These are phyloP conservation scores for Tenodera sinensis DNA, from an alignment of 2,888 invertebrate species.

Conservation along the genomic window DNA sequence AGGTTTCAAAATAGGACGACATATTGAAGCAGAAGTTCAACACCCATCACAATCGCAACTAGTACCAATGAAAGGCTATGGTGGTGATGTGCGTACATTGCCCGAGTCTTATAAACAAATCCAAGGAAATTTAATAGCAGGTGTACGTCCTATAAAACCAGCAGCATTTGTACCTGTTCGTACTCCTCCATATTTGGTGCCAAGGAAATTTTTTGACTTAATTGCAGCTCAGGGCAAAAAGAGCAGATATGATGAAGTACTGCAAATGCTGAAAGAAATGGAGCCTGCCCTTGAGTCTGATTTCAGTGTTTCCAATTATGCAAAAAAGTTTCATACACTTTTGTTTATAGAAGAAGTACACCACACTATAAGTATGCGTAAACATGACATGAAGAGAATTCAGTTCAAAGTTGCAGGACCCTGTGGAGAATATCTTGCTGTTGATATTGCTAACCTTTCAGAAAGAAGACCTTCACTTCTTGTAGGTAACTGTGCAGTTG, in stretches of 20 bases:
- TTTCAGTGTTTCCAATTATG: constrained; percentile 59
- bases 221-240: constrained; percentile 42
- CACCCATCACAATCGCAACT: constrained; percentile 29
- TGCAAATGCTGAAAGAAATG: constrained; percentile 45
- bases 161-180: constrained; percentile 60
- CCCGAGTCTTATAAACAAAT: neutral
- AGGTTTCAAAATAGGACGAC: constrained; percentile 58
- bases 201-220: constrained; percentile 45
- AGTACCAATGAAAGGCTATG: neutral
- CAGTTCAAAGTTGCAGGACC: constrained; percentile 50
- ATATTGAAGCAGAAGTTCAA: constrained; percentile 53
- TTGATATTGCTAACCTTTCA: constrained; percentile 76
- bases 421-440: constrained; percentile 65
- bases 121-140: constrained; percentile 40
- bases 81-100: neutral
- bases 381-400: constrained; percentile 63
- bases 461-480: constrained; percentile 85
- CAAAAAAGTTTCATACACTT: constrained; percentile 66
- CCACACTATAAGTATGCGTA: constrained; percentile 59
- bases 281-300: constrained; percentile 53
- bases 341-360: constrained; percentile 81
- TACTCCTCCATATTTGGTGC: constrained; percentile 46
- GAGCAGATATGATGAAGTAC: constrained; percentile 43
- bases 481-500: constrained; percentile 66
- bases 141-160: constrained; percentile 50